These are phyloP conservation scores for Muntiacus muntjak DNA, from an alignment of 2,113 vertebrate genomes.

Conservation along the genomic window DNA sequence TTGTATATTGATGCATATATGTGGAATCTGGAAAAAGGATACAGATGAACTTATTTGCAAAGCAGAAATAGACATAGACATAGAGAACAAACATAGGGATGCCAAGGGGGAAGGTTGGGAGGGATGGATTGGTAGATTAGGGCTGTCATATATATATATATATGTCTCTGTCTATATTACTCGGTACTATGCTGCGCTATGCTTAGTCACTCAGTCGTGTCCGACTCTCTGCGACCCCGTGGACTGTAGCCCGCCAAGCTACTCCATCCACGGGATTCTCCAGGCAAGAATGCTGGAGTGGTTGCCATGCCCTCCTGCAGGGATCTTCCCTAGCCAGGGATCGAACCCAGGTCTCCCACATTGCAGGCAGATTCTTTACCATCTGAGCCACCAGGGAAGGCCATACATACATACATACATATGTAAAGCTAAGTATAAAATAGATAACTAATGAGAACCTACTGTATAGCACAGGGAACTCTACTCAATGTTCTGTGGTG, in stretches of 20 bases:
- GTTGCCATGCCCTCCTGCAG: not conserved
- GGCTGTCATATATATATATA: not conserved
- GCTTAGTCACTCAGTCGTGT: not conserved
- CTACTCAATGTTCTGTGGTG: not conserved
- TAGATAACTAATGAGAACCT: not conserved
- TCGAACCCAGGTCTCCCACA: not conserved
- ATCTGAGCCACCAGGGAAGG: not conserved
- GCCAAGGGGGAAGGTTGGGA: not conserved
- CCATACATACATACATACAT: not conserved
- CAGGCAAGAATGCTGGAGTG: not conserved
- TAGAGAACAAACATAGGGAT: not conserved
- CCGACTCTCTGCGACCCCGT: not conserved
- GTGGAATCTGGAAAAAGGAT: not conserved
- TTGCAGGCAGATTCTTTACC: not conserved
- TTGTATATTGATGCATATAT: not conserved
- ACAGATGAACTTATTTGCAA: not conserved
- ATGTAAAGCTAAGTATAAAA: not conserved
- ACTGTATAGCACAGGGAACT: not conserved
- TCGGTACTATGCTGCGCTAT: not conserved
- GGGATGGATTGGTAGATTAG: not conserved
- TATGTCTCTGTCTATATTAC: not conserved
- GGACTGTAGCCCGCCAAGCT: not conserved
- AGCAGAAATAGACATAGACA: not conserved
- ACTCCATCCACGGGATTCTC: not conserved
- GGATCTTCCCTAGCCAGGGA: not conserved